Conservation (phyloP, 2,797 vertebrate species). For the Alca torda region DNA sequence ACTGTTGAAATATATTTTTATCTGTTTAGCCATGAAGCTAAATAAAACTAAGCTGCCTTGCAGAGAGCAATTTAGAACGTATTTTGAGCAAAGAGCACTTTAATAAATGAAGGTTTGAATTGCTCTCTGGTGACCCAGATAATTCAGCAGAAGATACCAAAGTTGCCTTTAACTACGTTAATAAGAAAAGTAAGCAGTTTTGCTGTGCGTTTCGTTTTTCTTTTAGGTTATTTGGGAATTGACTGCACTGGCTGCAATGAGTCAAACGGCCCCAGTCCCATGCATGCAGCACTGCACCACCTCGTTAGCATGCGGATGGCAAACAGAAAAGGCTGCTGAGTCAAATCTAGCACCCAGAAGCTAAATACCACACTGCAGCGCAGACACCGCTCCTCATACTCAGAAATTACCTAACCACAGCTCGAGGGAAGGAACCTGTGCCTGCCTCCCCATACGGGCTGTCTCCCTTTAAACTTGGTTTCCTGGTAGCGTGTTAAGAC, state of each 20-base stretch:
- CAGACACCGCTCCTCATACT: neutral
- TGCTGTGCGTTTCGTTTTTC: neutral
- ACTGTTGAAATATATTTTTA: neutral
- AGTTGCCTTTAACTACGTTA: neutral
- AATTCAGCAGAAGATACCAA: neutral
- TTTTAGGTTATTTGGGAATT: neutral
- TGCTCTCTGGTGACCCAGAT: neutral
- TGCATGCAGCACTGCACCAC: slow-evolving; percentile 21
- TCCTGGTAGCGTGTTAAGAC: neutral
- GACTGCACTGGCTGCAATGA: neutral
- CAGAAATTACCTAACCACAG: slow-evolving; percentile 16
- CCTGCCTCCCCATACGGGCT: neutral
- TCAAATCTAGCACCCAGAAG: slow-evolving; percentile 13
- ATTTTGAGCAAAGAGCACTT: slow-evolving; percentile 22
- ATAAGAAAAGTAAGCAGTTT: neutral
- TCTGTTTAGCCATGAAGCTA: neutral
- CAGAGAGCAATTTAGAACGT: neutral
- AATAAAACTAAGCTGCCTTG: slow-evolving; percentile 28
- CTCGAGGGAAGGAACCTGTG: neutral
- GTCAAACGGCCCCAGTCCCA: neutral
- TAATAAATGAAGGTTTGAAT: slow-evolving; percentile 32
- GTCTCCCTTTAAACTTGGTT: neutral
- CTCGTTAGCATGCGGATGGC: neutral
- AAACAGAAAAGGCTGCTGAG: slow-evolving; percentile 33
- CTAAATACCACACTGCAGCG: neutral